phyloP scores from a whole-genome alignment of 1,140 invertebrate species.

The Centruroides sculpturatus region DNA sequence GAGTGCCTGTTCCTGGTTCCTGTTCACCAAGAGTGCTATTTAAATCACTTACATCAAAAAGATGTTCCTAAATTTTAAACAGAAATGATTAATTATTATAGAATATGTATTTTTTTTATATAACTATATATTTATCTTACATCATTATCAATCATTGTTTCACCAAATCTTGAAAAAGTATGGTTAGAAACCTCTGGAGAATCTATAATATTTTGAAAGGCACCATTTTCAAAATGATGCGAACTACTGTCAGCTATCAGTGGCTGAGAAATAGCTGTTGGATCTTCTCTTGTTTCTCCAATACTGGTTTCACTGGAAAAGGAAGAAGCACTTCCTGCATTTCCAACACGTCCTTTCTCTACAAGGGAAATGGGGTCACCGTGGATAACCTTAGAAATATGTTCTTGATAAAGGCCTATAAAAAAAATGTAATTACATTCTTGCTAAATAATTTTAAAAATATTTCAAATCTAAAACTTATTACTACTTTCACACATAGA shows the following conservation, averaged over 20 bases:
- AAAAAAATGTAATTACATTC: not conserved
- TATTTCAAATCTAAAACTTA: no score
- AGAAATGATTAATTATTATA: not conserved
- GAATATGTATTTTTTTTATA: not conserved
- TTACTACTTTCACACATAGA: no score
- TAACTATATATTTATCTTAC: not conserved
- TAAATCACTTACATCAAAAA: conserved; percentile 36
- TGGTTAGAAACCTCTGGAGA: conserved; percentile 23
- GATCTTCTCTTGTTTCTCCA: conserved; percentile 13
- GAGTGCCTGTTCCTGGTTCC: conserved; percentile 30
- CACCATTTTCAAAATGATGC: conserved; percentile 20
- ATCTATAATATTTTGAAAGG: conserved; percentile 22
- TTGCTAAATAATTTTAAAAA: no score
- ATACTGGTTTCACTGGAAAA: conserved; percentile 21
- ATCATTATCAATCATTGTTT: conserved; percentile 21
- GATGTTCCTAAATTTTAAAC: conserved; percentile 27
- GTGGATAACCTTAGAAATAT: conserved; percentile 8
- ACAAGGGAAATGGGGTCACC: conserved; percentile 40
- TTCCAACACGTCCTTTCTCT: conserved; percentile 39
- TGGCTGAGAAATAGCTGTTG: conserved; percentile 18
- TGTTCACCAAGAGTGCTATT: conserved; percentile 25
- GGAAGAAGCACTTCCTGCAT: conserved; percentile 22
- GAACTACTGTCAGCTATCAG: conserved; percentile 5
- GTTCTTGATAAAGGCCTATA: not conserved
- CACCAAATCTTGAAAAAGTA: conserved; percentile 21